Base-by-base conservation (phyloP, 2,113 vertebrate species). In the Psephotus haematonotus region DNA sequence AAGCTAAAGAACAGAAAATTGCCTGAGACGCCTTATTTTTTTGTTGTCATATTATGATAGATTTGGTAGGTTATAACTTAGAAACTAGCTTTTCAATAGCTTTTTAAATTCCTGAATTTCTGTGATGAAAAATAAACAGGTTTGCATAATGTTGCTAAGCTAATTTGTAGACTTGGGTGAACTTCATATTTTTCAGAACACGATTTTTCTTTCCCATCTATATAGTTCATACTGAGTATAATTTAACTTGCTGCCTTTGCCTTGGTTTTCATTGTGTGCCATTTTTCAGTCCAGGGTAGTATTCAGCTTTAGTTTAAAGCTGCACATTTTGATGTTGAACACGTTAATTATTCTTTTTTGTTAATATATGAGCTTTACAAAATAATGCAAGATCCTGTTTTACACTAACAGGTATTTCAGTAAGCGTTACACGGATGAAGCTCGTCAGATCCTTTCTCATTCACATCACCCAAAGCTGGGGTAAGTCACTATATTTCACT, bases 391-490 rank as follows among this genome's bases (percentile, higher is more conserved):
- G 31, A 13, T 82, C 52, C 22, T 57, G 4, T 93, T 88, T 81
- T 37, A 29, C 82, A 7, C 82, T 77, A 65, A 23, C 95, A 99
- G 99, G 29, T 99, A 99, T 97, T 99, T 99, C 86, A 99, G 99
- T 97, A 99, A 99, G 97, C 98, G 99, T 90, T 99, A 99, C 92
- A 98, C 99, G 49, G 88, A 79, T 1, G 98, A 98, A 95, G 98
- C 99, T 79, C 99, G 98, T 22, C 98, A 98, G 95, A 98, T 99
- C 84, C 96, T 99, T 91, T 99, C 98, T 52, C 99, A 96, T 41
- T 99, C 99, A 62, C 99, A 98, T 97, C 99, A 99, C 97, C 99
- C 99, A 85, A 99, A 98, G 95, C 95, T 99, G 55, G 99, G 99
- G 99, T 99, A 98, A 98, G 98, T 86, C 47, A 85, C 67, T 67